These are phyloP conservation scores for Acleris sparsana DNA, from an alignment of 2,888 invertebrate genomes.

Conservation along the genomic window DNA sequence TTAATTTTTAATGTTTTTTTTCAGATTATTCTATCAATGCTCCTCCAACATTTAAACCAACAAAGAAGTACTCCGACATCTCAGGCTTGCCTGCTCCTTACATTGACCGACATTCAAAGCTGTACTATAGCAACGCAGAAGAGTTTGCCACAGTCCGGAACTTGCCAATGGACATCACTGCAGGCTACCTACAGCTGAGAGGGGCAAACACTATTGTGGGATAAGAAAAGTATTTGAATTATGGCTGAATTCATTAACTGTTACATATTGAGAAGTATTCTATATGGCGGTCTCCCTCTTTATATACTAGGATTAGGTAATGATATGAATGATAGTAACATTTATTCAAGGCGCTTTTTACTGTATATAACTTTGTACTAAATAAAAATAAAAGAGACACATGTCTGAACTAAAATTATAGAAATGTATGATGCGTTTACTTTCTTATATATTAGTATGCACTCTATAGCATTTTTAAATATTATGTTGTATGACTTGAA, in stretches of 20 bases:
- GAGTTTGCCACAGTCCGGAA: conserved; percentile 94
- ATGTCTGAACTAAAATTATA: no score
- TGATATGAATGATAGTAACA: no score
- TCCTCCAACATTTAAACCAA: conserved; percentile 94
- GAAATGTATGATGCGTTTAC: no score
- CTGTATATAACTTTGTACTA: no score
- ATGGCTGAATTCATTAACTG: not conserved
- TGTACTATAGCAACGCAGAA: conserved; percentile 92
- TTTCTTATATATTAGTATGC: no score
- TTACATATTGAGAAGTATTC: no score
- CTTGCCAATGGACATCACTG: conserved; percentile 95
- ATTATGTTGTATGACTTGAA: no score
- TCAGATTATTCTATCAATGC: conserved; percentile 94
- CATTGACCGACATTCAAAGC: conserved; percentile 94
- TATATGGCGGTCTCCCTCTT: no score
- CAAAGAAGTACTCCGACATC: conserved; percentile 97
- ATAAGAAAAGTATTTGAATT: conserved; percentile 53
- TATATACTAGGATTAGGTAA: no score
- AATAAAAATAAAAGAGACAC: no score
- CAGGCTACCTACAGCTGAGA: conserved; percentile 93
- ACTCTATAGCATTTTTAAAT: no score
- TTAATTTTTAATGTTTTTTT: conserved; percentile 32
- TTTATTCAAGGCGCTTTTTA: no score
- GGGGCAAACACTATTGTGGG: conserved; percentile 91
- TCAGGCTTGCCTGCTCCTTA: conserved; percentile 94